Evolutionary conservation across 2,797 vertebrate genomes (phyloP), one percentile per base, ranked within the genome.

Genomic region (Muscicapa comitata): DNA sequence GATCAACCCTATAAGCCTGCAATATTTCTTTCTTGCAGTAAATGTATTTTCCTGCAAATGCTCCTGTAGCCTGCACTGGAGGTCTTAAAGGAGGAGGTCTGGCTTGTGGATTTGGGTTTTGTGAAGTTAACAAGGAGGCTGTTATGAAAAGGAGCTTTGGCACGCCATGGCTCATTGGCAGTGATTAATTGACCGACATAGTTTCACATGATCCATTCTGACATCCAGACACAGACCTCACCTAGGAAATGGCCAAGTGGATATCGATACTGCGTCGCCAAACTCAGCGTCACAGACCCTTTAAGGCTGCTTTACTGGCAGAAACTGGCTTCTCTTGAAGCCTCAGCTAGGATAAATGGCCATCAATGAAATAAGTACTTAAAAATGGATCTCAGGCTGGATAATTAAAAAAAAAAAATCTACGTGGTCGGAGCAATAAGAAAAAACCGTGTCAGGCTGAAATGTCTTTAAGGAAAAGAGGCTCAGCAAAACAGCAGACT

Each of bases 91-190:
- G 57, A 86, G 65, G 62, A 78, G 68, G 90, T 91, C 94, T 91
- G 90, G 51, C 77, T 77, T 47, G 37, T 1, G 73, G 79, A 29
- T 94, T 95, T 91, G 77, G n/a, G 71, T 84, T 94, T 94, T 84
- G 86, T 55, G 95, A 92, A 90, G 77, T 80, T 54, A 85, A 95
- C 76, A 86, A 94, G 94, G 75, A 93, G 86, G 82, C 82, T 0
- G 91, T 96, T 97, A 95, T 97, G 97, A 96, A 97, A 96, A 82
- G 94, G 97, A 97, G 86, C 96, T 97, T 97, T 97, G 95, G 98
- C 98, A 93, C 5, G 98, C 98, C 98, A 98, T 97, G 98, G 98
- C 97, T 98, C 98, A 98, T 97, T 98, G 98, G 97, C 94, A 95
- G 97, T 98, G 98, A 98, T 98, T 98, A 98, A 98, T 98, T 96